These are phyloP conservation scores for Actinemys pallida DNA, from an alignment of 2,113 vertebrate species.

Conservation along the genomic window DNA sequence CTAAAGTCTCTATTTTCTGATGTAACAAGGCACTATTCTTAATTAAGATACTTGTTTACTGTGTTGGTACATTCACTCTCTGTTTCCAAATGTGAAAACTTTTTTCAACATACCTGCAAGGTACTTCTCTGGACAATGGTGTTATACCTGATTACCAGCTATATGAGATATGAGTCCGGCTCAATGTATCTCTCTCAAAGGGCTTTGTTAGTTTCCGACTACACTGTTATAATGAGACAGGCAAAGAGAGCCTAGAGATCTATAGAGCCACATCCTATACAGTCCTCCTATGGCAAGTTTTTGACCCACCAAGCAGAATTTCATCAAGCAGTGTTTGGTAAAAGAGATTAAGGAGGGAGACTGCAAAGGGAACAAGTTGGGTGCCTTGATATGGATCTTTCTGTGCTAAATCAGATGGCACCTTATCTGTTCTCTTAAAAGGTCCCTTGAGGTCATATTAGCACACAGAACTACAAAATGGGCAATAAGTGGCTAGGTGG, in stretches of 20 bases:
- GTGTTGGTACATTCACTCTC: background rate
- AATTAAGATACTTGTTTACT: background rate
- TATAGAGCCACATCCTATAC: background rate
- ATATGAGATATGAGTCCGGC: rapidly evolving
- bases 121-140: background rate
- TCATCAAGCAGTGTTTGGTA: rapidly evolving
- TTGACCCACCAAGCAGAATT: background rate
- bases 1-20: background rate
- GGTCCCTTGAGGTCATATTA: background rate
- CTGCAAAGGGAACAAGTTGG: background rate
- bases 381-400: background rate
- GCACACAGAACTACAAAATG: background rate
- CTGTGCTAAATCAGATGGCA: background rate
- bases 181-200: rapidly evolving
- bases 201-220: background rate
- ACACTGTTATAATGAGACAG: background rate
- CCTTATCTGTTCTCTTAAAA: background rate
- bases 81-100: background rate
- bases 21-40: background rate
- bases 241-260: rapidly evolving
- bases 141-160: background rate
- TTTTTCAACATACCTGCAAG: background rate
- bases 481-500: no score
- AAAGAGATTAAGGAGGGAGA: background rate
- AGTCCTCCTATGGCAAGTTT: rapidly evolving